These are phyloP conservation scores for Drosophila burlai DNA, from an alignment of 1,140 invertebrate species.

Conservation along the genomic window DNA sequence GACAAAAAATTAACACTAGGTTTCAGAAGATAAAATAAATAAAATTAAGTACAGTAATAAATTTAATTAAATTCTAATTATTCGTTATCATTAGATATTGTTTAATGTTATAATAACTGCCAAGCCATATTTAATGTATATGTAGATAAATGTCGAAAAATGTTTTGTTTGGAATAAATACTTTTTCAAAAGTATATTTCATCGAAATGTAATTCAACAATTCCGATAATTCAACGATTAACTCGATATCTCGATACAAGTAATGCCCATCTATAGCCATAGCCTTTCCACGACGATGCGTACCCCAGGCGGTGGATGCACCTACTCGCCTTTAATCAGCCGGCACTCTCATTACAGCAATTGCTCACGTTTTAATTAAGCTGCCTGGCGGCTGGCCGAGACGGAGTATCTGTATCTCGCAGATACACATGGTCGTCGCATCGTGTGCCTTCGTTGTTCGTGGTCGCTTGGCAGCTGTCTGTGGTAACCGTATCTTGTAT, in stretches of 20 bases:
- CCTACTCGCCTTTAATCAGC: conserved; percentile 46
- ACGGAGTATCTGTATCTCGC: conserved; percentile 45
- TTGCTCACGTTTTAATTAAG: conserved; percentile 72
- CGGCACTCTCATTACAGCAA: conserved; percentile 54
- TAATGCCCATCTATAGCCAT: not conserved
- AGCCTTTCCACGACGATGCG: conserved; percentile 11
- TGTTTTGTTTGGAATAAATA: no score
- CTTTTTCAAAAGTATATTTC: no score
- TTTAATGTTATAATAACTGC: no score
- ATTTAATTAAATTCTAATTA: no score
- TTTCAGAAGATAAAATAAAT: not conserved
- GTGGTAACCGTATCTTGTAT: conserved; percentile 14
- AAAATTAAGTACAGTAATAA: no score
- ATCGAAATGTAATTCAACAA: no score
- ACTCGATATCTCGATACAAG: not conserved
- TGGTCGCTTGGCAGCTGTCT: conserved; percentile 17
- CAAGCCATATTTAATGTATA: no score
- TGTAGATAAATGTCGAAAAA: no score
- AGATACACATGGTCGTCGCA: conserved; percentile 23
- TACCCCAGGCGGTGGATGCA: conserved; percentile 15
- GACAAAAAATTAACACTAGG: not conserved
- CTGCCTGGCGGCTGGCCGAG: conserved; percentile 23
- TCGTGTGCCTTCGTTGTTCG: conserved; percentile 18
- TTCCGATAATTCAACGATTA: not conserved
- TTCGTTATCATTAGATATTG: no score